Evolutionary conservation across 2,888 invertebrate genomes (phyloP), one percentile per base, ranked within the genome.

Genomic region (Hirtodrosophila cameraria): DNA sequence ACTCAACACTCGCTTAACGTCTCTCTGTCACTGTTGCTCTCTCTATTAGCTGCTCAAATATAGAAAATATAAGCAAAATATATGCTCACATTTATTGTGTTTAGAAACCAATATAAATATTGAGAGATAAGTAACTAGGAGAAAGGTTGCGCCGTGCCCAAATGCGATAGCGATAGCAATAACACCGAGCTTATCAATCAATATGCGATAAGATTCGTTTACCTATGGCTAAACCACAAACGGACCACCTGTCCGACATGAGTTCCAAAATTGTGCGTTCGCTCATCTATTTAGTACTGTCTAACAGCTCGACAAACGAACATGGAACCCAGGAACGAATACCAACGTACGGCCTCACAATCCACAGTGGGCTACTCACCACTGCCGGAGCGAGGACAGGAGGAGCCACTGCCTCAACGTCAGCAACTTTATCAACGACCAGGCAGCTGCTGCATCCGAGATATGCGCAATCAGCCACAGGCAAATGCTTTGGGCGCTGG

Each of bases 401-500:
- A 41, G 9, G 23, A 53, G 5, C 9, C 16, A 15, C 27, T 25
- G 7, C 39, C 48, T 7, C 33, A 25, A 6, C 33, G 16, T 0
- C 62, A 52, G 20, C 46, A 66, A 16, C 36, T 54, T 3, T 60
- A 83, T 55, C 53, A 39, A 13, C 41, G 45, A 25, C 62, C 52
- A 1, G 27, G 33, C 7, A 53, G 49, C 5, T 86, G 79, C 33
- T 87, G 87, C 38, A 87, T 65, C 15, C 64, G 63, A 3, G 86
- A 85, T 61, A 35, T 66, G 12, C 69, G 85, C 5, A 85, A 79
- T 60, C 79, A 65, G 20, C 87, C 79, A 0, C 79, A 79, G 36
- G 64, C 85, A 3, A 86, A 85, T 75, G 87, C 87, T 8, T 38
- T 80, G 9, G 75, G 64, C 0, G 71, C 80, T 3, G 86, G 80